Evolutionary conservation across 2,888 invertebrate genomes (phyloP), one percentile per base, ranked within the genome.

Genomic region (Amiota communis): DNA sequence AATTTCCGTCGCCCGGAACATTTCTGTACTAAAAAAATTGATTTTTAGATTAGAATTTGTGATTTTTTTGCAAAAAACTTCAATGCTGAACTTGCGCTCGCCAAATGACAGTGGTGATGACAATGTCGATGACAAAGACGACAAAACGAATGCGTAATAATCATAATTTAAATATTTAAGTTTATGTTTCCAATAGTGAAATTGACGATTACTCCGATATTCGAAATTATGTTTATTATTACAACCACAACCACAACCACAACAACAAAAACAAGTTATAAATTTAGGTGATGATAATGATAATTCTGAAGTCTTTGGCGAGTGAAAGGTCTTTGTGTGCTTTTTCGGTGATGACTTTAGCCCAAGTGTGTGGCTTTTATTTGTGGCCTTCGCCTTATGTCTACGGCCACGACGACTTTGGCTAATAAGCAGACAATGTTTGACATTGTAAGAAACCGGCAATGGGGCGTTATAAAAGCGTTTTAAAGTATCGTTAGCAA

Each of bases 111-210:
- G 53, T n/a, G 36, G 3, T 6, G 36, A 36, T 36, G 36, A 6
- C 36, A 36, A 36, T 6, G 36, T 36, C 36, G 36, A 36, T 36
- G 36, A 36, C 36, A 36, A 36, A 36, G 0, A 6, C 36, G 36
- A 36, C 8, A 6, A 36, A 36, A 36, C 36, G 36, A 36, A 36
- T 36, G 36, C 15, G 63, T 12, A 17, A 63, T 46, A 36, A 17
- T 65, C 12, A 46, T 11, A 65, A 46, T 65, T 48, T n/a, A 6
- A 11, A 65, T 13, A 13, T 53, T 68, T 68, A 36, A 68, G 53
- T 68, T 53, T 68, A 68, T 68, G 67, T 13, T 68, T 68, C 67
- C 67, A 53, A 23, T 68, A 53, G 13, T 49, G 48, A 65, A 68
- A 68, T 20, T 20, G 51, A 20, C 53, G 51, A 36, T 36, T 2